phyloP scores from a whole-genome alignment of 2,113 vertebrate species.

The Muscicapa adusta region DNA sequence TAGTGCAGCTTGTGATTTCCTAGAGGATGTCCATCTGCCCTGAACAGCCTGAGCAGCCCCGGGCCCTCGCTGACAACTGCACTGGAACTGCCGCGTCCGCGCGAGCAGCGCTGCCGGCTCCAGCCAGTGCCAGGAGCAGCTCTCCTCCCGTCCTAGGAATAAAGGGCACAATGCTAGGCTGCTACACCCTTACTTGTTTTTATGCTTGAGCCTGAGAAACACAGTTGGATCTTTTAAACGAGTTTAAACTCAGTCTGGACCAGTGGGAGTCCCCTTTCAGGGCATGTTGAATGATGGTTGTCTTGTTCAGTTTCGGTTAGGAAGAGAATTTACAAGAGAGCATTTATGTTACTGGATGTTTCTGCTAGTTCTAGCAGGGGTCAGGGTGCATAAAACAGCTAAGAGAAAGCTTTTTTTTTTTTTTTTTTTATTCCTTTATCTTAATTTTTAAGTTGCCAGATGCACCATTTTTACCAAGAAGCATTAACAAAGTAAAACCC shows the following conservation, averaged over 20 bases:
- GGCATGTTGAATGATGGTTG: neutral
- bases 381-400: rapidly evolving
- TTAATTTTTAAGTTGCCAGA: neutral
- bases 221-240: neutral
- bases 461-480: neutral
- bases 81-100: neutral
- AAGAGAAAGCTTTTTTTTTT: neutral
- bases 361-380: neutral
- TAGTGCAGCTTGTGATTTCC: conserved; percentile 13
- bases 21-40: conserved; percentile 58
- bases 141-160: neutral
- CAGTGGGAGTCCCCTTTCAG: neutral
- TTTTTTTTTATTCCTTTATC: neutral
- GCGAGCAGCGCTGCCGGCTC: neutral
- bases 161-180: neutral
- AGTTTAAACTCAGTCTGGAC: neutral
- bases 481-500: neutral
- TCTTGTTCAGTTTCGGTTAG: neutral
- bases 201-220: neutral
- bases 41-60: conserved; percentile 43
- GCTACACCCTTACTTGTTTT: rapidly evolving
- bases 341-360: neutral
- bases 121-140: neutral
- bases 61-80: neutral
- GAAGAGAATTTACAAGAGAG: neutral